Conservation (phyloP, 2,888 invertebrate species). For the Dorcus parallelipipedus region DNA sequence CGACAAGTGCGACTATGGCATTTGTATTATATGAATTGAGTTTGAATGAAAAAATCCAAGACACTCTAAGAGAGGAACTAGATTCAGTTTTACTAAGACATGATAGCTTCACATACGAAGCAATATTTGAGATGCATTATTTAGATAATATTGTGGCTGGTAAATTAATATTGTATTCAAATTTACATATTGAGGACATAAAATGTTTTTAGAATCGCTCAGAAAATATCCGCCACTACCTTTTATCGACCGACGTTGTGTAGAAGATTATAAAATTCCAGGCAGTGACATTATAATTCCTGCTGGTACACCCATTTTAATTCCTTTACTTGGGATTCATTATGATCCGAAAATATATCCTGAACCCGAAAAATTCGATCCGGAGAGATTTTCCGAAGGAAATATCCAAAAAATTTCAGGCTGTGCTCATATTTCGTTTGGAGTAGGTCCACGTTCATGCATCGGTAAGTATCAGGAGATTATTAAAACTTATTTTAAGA, state of each 20-base stretch:
- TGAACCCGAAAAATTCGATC: constrained; percentile 11
- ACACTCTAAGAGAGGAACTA: constrained; percentile 53
- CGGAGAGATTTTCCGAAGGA: constrained; percentile 7
- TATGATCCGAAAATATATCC: constrained; percentile 9
- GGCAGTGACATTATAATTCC: constrained; percentile 3
- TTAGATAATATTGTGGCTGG: constrained; percentile 58
- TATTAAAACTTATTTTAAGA: too few relatives aligned
- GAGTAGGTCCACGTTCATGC: constrained; percentile 9
- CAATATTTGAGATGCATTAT: constrained; percentile 54
- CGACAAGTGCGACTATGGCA: constrained; percentile 56
- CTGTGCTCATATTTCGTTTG: constrained; percentile 5
- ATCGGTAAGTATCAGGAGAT: neutral
- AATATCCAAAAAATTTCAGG: neutral
- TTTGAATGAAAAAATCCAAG: constrained; percentile 53
- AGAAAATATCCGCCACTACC: constrained; percentile 14
- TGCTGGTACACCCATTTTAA: constrained; percentile 2
- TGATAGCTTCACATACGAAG: constrained; percentile 52
- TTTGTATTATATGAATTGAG: constrained; percentile 57
- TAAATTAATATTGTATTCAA: constrained; percentile 24
- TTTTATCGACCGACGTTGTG: neutral
- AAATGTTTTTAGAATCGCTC: constrained; percentile 8
- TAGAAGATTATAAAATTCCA: constrained; percentile 6
- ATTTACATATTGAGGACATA: too few relatives aligned
- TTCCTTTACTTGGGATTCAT: constrained; percentile 6
- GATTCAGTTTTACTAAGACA: constrained; percentile 43